Percentiles rank a stretch among this genome's conserved stretches.
Evolutionary conservation across 2,113 vertebrate species (phyloP).

Genomic region (Hippotragus niger): DNA sequence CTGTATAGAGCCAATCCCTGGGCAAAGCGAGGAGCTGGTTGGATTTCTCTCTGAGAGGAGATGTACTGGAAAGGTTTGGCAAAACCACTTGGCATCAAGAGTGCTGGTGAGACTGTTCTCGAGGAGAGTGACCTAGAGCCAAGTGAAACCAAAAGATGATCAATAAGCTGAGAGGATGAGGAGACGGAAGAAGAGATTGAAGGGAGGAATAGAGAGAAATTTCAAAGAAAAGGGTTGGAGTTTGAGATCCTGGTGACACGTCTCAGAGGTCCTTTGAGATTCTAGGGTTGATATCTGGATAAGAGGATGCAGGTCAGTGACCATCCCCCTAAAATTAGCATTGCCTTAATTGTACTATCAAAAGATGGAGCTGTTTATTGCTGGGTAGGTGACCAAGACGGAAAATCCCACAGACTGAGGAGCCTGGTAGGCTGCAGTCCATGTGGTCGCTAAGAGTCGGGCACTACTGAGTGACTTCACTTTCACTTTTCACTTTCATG

Average conservation of each 20-base stretch:
- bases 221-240: neutral
- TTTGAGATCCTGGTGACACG: neutral
- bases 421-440: too few species aligned
- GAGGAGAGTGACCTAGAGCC: neutral
- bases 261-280: neutral
- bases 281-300: neutral
- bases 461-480: too few species aligned
- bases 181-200: neutral
- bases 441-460: too few species aligned
- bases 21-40: neutral
- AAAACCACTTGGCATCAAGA: neutral
- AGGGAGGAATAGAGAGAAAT: neutral
- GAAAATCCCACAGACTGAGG: too few species aligned
- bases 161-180: neutral
- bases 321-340: neutral
- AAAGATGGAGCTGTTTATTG: neutral
- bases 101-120: neutral
- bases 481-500: too few species aligned
- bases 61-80: neutral
- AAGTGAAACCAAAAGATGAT: neutral
- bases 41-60: neutral
- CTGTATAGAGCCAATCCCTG: rapidly evolving
- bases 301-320: neutral
- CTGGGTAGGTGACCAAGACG: neutral
- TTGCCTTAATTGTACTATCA: neutral